Evolutionary conservation across 1,140 invertebrate genomes (phyloP).

Genomic region (Drosophila dunni): DNA sequence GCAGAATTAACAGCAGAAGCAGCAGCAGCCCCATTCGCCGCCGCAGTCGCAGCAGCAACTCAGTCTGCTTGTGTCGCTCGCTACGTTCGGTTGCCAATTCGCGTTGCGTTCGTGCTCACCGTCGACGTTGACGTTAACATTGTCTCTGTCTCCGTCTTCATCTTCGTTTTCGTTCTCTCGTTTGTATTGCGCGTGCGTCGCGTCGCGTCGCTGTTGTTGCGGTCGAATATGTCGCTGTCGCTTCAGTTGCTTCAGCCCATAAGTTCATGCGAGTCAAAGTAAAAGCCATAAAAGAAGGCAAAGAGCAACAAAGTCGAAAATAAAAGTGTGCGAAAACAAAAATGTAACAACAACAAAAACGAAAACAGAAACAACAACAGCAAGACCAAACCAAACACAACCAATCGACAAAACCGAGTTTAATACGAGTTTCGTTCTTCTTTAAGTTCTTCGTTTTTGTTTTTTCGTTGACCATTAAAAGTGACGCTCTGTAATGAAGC

Average conservation of each 20-base stretch:
- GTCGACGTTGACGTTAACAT: conserved; percentile 20
- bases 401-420: conserved; percentile 40
- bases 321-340: conserved; percentile 75
- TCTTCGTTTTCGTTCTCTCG: conserved; percentile 29
- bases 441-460: conserved; percentile 22
- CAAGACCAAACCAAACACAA: conserved; percentile 38
- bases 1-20: background rate
- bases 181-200: conserved; percentile 40
- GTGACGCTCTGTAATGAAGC: conserved; percentile 66
- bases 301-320: conserved; percentile 55
- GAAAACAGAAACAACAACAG: conserved; percentile 17
- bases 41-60: conserved; percentile 25
- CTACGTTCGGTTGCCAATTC: conserved; percentile 56
- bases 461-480: conserved; percentile 75
- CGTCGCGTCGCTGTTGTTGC: conserved; percentile 30
- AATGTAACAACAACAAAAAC: conserved; percentile 53
- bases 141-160: conserved; percentile 32
- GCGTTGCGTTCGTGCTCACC: conserved; percentile 20
- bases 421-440: conserved; percentile 52
- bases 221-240: conserved; percentile 39
- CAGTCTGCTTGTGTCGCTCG: conserved; percentile 61
- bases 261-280: conserved; percentile 49
- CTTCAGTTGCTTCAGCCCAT: conserved; percentile 36
- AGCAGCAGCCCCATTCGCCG: conserved; percentile 13
- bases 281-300: conserved; percentile 48